phyloP scores from a whole-genome alignment of 2,888 invertebrate genomes.

The Saturnia japonica region DNA sequence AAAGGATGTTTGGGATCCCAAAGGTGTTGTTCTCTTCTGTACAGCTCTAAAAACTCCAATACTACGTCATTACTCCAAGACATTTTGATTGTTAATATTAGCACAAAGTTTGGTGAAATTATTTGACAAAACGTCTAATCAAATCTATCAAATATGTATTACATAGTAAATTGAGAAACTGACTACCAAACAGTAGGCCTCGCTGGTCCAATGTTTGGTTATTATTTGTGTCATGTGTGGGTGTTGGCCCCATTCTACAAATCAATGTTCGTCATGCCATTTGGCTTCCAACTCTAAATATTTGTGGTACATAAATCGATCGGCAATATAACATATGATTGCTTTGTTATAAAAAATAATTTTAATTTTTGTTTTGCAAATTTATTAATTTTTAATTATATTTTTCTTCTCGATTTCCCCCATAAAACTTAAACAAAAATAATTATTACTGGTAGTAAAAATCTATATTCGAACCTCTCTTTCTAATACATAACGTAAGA shows the following conservation, averaged over 20 bases:
- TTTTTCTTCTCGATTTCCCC: background rate
- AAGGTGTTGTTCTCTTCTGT: slow-evolving; percentile 60
- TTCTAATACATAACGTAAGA: background rate
- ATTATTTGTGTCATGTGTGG: slow-evolving; percentile 42
- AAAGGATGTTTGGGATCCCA: slow-evolving; percentile 70
- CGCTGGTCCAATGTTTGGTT: slow-evolving; percentile 62
- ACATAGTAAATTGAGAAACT: slow-evolving; percentile 39
- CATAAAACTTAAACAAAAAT: background rate
- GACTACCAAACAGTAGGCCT: slow-evolving; percentile 51
- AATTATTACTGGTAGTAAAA: background rate
- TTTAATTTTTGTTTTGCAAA: background rate
- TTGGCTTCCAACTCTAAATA: slow-evolving; percentile 48
- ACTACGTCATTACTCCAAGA: slow-evolving; percentile 65
- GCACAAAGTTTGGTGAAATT: background rate
- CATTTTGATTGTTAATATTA: slow-evolving; percentile 35
- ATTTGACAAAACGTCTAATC: slow-evolving; percentile 34
- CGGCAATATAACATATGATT: slow-evolving; percentile 6
- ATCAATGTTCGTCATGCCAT: slow-evolving; percentile 56
- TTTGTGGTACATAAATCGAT: slow-evolving; percentile 19
- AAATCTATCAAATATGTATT: slow-evolving; percentile 33
- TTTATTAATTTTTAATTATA: background rate
- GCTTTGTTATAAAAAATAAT: background rate
- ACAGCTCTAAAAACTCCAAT: slow-evolving; percentile 68
- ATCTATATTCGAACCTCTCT: background rate
- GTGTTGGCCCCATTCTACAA: slow-evolving; percentile 64